Base-by-base conservation (phyloP, 2,888 invertebrate genomes). In the Pandemis heparana region DNA sequence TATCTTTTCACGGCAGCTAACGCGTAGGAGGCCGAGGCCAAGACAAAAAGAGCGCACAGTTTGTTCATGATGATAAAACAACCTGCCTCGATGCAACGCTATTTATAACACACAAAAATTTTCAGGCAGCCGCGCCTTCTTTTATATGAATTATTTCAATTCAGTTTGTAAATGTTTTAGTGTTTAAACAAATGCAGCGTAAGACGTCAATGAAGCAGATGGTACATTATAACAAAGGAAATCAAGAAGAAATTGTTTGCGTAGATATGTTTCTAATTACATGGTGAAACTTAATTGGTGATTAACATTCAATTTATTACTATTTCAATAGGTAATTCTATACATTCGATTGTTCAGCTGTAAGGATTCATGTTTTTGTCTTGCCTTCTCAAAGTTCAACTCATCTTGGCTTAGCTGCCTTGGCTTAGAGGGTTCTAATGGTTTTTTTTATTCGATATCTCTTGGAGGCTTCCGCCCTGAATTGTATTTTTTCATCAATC, bases 1-100 rank as follows among this genome's bases (percentile, higher is more conserved):
- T 38, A 71, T 23, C 65, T 14, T 7, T 56, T 65, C 4, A 65
- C 60, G 16, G 65, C 71, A 10, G 71, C 64, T 7, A 60, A 18
- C 4, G 60, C 16, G 32, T 46, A 56, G 5, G 23, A 56, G 6
- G 8, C 59, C 23, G 63, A 39, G 5, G 59, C 8, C 46, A 59
- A 59, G 39, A 63, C 14, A 9, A 70, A 0, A 38, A 46, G 10
- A 12, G 14, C n/a, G 16, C 51, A 51, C 38, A 18, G 53, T 53
- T 53, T 32, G 23, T 32, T 53, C 16, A 18, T 53, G 3, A 18
- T 53, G n/a, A 18, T 7, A 4, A 18, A 18, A 12, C n/a, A 18
- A 18, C 38, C 16, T 3, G n/a, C 8, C n/a, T 14, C 39, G 16
- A 41, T 61, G 61, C 39, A 61, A 43, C 43, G 43, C n/a, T 41